These are phyloP conservation scores for Rhagonycha lutea DNA, from an alignment of 2,888 invertebrate genomes.

Conservation along the genomic window DNA sequence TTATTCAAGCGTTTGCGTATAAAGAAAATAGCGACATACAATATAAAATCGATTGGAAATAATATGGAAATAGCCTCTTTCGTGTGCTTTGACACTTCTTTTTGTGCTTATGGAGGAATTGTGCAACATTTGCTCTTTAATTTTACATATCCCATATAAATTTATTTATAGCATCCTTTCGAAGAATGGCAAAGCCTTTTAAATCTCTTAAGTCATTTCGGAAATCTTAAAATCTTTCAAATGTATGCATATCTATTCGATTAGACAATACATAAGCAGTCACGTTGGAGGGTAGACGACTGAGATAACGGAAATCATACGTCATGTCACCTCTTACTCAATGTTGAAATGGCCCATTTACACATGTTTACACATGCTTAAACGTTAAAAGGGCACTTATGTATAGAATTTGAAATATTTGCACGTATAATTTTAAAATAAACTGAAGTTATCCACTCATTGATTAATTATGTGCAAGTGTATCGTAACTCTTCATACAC, in stretches of 20 bases:
- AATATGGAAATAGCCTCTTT: background rate
- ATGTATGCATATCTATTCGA: conserved; percentile 17
- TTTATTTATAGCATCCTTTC: conserved; percentile 17
- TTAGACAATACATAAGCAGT: conserved; percentile 7
- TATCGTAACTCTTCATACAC: background rate
- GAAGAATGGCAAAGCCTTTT: conserved; percentile 7
- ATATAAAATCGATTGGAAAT: background rate
- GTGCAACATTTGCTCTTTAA: background rate
- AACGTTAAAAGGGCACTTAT: conserved; percentile 21
- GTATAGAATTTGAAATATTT: conserved; percentile 29
- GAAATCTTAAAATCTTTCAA: conserved; percentile 23
- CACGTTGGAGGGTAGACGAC: conserved; percentile 21
- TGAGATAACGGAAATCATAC: conserved; percentile 26
- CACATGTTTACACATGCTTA: conserved; percentile 21
- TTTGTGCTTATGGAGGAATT: background rate
- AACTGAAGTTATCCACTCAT: background rate
- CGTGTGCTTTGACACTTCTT: background rate
- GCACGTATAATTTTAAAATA: conserved; percentile 9
- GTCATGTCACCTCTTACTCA: conserved; percentile 26
- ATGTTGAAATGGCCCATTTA: conserved; percentile 15
- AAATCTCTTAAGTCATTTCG: conserved; percentile 18
- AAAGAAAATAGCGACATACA: background rate
- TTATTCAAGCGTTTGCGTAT: background rate
- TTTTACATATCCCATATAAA: background rate
- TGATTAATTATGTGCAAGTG: background rate